These are phyloP conservation scores for Passerina amoena DNA, from an alignment of 2,113 vertebrate genomes.

Conservation along the genomic window DNA sequence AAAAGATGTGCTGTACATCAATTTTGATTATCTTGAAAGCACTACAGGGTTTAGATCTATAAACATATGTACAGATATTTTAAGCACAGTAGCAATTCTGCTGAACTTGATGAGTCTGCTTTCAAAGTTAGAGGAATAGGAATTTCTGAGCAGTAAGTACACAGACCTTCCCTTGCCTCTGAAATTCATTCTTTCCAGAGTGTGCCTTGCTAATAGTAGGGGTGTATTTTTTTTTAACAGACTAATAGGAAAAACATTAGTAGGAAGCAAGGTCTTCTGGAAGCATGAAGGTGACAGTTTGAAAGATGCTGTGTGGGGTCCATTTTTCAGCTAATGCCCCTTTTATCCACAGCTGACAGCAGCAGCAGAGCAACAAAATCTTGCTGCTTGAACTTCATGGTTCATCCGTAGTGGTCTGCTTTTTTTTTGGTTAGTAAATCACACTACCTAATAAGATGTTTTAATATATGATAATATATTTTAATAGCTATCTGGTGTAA, in stretches of 20 bases:
- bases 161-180: not conserved
- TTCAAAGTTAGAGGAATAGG: not conserved
- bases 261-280: not conserved
- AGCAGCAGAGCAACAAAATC: not conserved
- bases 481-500: conserved; percentile 19
- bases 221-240: not conserved
- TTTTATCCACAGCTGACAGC: not conserved
- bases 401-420: not conserved
- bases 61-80: not conserved
- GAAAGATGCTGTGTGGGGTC: not conserved
- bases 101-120: not conserved
- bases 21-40: not conserved
- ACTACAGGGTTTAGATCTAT: not conserved
- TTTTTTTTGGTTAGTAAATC: not conserved
- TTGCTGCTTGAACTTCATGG: not conserved
- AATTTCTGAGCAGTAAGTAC: not conserved
- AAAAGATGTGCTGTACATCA: not conserved
- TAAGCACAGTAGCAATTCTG: not conserved
- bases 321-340: not conserved
- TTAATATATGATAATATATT: conserved; percentile 20
- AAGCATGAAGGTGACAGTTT: not conserved
- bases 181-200: not conserved
- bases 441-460: not conserved
- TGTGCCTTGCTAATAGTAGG: not conserved
- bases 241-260: not conserved